These are phyloP conservation scores for Rhodeus uyekii DNA, from an alignment of 2,797 vertebrate genomes.

Conservation along the genomic window DNA sequence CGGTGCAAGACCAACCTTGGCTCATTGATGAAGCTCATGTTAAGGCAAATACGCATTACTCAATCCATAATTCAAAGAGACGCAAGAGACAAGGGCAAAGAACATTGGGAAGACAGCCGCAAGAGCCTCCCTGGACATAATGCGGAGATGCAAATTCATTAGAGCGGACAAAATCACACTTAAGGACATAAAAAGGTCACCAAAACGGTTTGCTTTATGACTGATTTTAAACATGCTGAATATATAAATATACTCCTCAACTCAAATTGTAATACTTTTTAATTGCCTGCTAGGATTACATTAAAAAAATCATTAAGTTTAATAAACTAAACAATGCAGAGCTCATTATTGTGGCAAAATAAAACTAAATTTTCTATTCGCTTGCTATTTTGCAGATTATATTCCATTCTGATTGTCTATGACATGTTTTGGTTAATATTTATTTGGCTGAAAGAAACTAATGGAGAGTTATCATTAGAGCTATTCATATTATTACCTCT, in stretches of 20 bases:
- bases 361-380: conserved; percentile 20
- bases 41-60: conserved; percentile 72
- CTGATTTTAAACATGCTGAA: not conserved
- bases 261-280: conserved; percentile 30
- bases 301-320: not conserved
- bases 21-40: conserved; percentile 73
- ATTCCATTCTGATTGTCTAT: conserved; percentile 22
- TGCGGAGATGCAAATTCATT: conserved; percentile 31
- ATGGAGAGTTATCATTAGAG: not conserved
- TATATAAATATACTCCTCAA: no score
- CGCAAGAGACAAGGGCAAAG: conserved; percentile 51
- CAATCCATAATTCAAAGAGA: conserved; percentile 74
- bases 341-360: conserved; percentile 5
- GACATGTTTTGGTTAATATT: conserved; percentile 44
- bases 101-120: conserved; percentile 41
- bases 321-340: no score
- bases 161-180: conserved; percentile 18
- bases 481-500: conserved; percentile 1
- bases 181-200: conserved; percentile 23
- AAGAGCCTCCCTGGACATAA: conserved; percentile 8
- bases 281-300: conserved; percentile 39
- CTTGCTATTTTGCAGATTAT: conserved; percentile 35
- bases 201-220: conserved; percentile 7
- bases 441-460: conserved; percentile 21
- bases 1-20: conserved; percentile 72